Conservation (phyloP, 2,888 invertebrate genomes). For the Xylota segnis region DNA sequence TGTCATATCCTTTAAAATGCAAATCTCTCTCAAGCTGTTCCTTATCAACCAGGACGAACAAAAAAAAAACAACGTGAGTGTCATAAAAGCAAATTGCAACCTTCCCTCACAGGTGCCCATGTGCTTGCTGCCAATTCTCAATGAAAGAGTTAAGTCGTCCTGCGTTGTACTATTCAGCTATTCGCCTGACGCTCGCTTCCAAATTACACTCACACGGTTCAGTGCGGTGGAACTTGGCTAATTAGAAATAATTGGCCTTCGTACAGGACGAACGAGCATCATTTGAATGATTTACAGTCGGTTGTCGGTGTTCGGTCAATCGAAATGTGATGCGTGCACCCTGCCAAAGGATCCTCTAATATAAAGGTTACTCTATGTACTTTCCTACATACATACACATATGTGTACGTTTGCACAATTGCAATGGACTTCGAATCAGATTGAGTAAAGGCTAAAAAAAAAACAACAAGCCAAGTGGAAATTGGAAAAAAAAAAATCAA, state of each 20-base stretch:
- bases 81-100: background rate
- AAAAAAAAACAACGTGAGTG: too few relatives aligned
- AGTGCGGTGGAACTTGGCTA: conserved; percentile 62
- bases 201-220: conserved; percentile 54
- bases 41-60: too few relatives aligned
- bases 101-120: background rate
- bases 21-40: too few relatives aligned
- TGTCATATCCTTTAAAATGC: too few relatives aligned
- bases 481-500: conserved; percentile 11
- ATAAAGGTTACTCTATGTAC: conserved; percentile 13
- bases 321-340: conserved; percentile 58
- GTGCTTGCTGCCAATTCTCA: background rate
- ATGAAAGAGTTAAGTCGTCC: background rate
- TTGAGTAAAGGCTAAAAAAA: conserved; percentile 1
- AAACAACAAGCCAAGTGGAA: background rate
- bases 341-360: conserved; percentile 44
- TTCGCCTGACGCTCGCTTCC: background rate
- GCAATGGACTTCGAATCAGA: conserved; percentile 25
- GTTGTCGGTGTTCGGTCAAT: conserved; percentile 64
- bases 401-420: conserved; percentile 7
- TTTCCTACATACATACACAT: background rate
- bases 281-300: conserved; percentile 73
- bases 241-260: conserved; percentile 73
- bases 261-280: conserved; percentile 50
- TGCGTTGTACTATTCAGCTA: too few relatives aligned